Evolutionary conservation across 2,113 vertebrate species (phyloP).

Genomic region (Neofelis nebulosa): DNA sequence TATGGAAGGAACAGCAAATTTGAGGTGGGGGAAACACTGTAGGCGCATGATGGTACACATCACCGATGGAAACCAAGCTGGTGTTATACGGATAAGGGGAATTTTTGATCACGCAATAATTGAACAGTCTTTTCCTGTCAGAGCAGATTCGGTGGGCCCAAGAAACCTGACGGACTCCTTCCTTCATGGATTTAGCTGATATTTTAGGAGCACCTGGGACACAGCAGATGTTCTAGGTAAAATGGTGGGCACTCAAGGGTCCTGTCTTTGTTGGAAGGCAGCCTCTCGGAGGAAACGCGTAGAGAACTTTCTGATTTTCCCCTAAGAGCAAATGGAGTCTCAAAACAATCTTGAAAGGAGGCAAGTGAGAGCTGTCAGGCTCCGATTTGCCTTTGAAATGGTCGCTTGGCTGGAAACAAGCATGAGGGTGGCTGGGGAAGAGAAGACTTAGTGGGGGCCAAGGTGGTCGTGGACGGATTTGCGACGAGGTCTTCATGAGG

Average conservation of each 20-base stretch:
- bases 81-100: no score
- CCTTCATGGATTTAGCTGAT: background rate
- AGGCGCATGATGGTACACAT: rapidly evolving
- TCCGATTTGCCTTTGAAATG: background rate
- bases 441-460: rapidly evolving
- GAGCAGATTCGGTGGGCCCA: background rate
- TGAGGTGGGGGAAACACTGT: rapidly evolving
- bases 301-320: background rate
- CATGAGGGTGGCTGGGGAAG: rapidly evolving
- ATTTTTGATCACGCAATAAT: background rate
- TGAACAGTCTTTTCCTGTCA: background rate
- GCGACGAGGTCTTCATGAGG: background rate
- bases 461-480: rapidly evolving
- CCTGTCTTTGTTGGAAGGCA: background rate
- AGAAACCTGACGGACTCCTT: background rate
- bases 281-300: background rate
- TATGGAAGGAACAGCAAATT: background rate
- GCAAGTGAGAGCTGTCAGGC: no score
- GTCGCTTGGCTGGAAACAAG: background rate
- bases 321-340: background rate
- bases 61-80: rapidly evolving
- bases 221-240: background rate
- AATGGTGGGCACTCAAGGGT: no score
- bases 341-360: background rate
- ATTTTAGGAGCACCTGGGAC: background rate